Evolutionary conservation across 2,113 vertebrate genomes (phyloP).

Genomic region (Danionella cerebrum): DNA sequence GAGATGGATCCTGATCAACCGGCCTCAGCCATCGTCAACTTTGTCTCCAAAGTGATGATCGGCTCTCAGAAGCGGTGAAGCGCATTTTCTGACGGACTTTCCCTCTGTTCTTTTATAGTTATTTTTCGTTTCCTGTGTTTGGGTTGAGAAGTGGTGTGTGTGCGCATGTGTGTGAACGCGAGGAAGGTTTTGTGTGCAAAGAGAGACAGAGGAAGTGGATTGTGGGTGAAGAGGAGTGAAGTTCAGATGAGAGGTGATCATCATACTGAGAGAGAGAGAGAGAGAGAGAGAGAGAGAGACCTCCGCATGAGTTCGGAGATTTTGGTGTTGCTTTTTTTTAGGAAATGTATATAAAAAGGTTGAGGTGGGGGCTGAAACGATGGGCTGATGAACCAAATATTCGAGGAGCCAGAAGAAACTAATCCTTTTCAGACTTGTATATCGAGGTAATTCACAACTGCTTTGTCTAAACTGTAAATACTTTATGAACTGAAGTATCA

Average conservation of each 20-base stretch:
- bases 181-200: constrained; percentile 56
- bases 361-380: constrained; percentile 49
- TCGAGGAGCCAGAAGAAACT: constrained; percentile 44
- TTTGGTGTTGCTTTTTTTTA: constrained; percentile 43
- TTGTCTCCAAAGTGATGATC: constrained; percentile 90
- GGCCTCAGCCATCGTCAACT: constrained; percentile 92
- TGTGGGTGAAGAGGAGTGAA: constrained; percentile 68
- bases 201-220: constrained; percentile 80
- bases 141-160: constrained; percentile 19
- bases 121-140: constrained; percentile 3
- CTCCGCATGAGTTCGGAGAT: constrained; percentile 48
- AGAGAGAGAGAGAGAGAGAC: constrained; percentile 45
- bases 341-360: constrained; percentile 56
- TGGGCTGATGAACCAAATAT: constrained; percentile 64
- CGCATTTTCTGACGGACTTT: constrained; percentile 45
- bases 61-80: constrained; percentile 86
- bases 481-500: constrained; percentile 58
- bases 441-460: constrained; percentile 62
- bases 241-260: constrained; percentile 41
- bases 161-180: constrained; percentile 14
- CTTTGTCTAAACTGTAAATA: constrained; percentile 57
- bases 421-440: constrained; percentile 48
- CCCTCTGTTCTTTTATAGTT: constrained; percentile 34
- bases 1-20: constrained; percentile 93
- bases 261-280: no score